A percentile compares a stretch with the other conserved stretches of the same genome.
Evolutionary conservation across 2,113 vertebrate species (phyloP).

Genomic region (Peromyscus maniculatus): DNA sequence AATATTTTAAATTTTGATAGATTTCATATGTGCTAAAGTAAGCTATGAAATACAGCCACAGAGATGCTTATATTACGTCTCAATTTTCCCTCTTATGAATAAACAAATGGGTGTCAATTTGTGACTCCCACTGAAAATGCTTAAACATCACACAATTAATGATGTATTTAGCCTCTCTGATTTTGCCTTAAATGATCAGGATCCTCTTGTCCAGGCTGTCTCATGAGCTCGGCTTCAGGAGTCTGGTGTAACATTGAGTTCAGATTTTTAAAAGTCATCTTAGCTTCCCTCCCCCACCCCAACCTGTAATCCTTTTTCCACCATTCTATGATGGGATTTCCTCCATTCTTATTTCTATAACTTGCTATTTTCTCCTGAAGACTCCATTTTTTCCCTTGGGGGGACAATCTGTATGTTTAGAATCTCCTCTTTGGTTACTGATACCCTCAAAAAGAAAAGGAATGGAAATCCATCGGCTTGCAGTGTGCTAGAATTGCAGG

Average conservation of each 20-base stretch:
- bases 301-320: neutral
- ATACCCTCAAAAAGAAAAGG: neutral
- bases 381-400: neutral
- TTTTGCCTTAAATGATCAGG: neutral
- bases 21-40: conserved; percentile 44
- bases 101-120: neutral
- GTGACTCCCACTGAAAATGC: conserved; percentile 28
- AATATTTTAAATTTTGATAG: conserved; percentile 65
- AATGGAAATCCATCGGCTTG: neutral
- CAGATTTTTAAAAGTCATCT: neutral
- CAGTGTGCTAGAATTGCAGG: neutral
- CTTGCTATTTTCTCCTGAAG: neutral
- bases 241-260: neutral
- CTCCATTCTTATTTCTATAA: neutral
- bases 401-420: neutral
- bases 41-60: conserved; percentile 31
- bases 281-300: too few species aligned
- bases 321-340: neutral
- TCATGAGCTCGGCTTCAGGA: neutral
- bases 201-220: neutral
- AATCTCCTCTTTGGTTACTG: neutral
- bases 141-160: neutral
- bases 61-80: neutral
- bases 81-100: neutral
- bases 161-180: neutral